Conservation (phyloP, 1,140 invertebrate genomes). For the Drosophila saltans region DNA sequence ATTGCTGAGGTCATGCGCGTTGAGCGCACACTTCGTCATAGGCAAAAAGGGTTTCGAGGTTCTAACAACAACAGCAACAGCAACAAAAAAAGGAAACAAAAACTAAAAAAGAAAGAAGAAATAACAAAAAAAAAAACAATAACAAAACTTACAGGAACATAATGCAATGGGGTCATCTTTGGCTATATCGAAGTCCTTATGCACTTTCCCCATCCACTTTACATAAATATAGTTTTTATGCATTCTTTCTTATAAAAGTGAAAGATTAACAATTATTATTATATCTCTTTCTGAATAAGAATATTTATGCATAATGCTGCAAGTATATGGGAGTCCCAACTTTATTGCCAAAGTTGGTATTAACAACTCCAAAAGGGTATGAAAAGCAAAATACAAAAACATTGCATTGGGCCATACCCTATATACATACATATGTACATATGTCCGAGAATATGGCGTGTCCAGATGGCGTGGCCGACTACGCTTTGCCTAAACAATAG, state of each 20-base stretch:
- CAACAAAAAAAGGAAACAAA: slow-evolving; percentile 6
- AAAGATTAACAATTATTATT: no score
- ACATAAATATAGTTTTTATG: no score
- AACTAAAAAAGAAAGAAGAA: neutral
- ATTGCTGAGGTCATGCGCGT: slow-evolving; percentile 80
- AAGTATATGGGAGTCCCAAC: no score
- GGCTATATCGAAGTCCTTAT: neutral
- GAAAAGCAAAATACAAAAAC: no score
- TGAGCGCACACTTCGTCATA: slow-evolving; percentile 69
- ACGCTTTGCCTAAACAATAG: slow-evolving; percentile 54
- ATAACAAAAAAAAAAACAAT: neutral
- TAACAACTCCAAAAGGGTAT: no score
- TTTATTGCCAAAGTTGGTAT: no score
- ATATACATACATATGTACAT: neutral
- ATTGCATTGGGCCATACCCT: no score
- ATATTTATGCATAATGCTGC: no score
- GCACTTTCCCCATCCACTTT: neutral
- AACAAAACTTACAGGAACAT: slow-evolving; percentile 42
- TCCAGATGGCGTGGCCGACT: slow-evolving; percentile 61
- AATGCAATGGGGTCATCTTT: slow-evolving; percentile 28
- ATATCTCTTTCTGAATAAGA: no score
- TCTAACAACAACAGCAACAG: neutral
- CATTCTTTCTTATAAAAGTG: no score
- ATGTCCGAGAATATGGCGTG: slow-evolving; percentile 25
- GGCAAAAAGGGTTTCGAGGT: slow-evolving; percentile 63